Evolutionary conservation across 2,888 invertebrate species (phyloP), one percentile per base, ranked within the genome.

Genomic region (Pollenia labialis): DNA sequence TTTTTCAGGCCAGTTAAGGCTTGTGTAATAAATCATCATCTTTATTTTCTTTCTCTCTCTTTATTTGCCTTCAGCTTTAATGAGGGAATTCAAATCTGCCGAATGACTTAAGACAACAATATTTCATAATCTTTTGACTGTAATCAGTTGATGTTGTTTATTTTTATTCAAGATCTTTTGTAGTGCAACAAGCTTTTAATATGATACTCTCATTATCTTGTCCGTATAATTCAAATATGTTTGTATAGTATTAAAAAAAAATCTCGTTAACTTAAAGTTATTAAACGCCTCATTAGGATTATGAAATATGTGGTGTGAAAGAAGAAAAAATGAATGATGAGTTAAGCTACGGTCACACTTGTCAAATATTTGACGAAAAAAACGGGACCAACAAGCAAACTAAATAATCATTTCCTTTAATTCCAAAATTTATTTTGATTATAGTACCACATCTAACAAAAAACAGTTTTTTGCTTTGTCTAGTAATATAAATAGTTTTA

Each of bases 241-340:
- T 68, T 16, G 16, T 77, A 18, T 56, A 62, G 32, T 6, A 32
- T 11, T 23, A 52, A n/a, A 58, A 48, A 16, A 68, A 50, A 50
- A 68, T 48, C 68, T 79, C 18, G 40, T 86, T 83, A 69, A 77
- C 50, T 76, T 60, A 76, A 68, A 60, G 16, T 66, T 72, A 84
- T 87, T 81, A 87, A 84, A 81, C 50, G 86, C 66, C 81, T 80
- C 81, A 84, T 87, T 79, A 80, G 46, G 54, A 76, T 76, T 83
- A 66, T 81, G 82, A 80, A 75, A 71, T 82, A 75, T 69, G 44
- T 81, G 0, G 44, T 81, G 0, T 71, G 10, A 16, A 50, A 32
- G 8, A 60, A 4, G 8, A 48, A 12, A 16, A 44, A 42, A 18
- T n/a, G 23, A 60, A 69, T 79, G 60, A 79, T 79, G 50, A 66